Evolutionary conservation across 2,888 invertebrate genomes (phyloP).

Genomic region (Zygothrica quintamaculata): DNA sequence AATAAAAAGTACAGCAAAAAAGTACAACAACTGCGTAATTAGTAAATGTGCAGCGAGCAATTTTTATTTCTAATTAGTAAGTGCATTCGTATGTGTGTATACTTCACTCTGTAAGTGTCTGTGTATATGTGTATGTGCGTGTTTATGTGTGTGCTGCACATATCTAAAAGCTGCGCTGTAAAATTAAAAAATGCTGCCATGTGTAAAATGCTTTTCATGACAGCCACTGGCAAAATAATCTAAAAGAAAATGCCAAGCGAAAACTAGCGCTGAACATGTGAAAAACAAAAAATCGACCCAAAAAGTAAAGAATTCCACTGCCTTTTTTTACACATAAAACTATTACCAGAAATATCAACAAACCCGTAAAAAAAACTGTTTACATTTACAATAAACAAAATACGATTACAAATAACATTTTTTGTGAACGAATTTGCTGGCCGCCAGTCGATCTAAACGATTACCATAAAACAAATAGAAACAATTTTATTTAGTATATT

Average conservation of each 20-base stretch:
- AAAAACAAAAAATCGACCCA: slow-evolving; percentile 2
- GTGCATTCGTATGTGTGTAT: slow-evolving; percentile 45
- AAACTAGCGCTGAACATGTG: slow-evolving; percentile 24
- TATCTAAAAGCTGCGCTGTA: slow-evolving; percentile 70
- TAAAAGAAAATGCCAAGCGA: slow-evolving; percentile 13
- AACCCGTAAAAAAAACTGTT: slow-evolving; percentile 7
- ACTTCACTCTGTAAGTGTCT: slow-evolving; percentile 8
- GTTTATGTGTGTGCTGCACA: slow-evolving; percentile 33
- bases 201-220: slow-evolving; percentile 81
- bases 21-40: slow-evolving; percentile 52
- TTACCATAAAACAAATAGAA: too few species aligned
- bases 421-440: too few species aligned
- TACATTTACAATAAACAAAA: too few species aligned
- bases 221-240: slow-evolving; percentile 41
- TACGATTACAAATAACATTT: too few species aligned
- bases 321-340: slow-evolving; percentile 22
- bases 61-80: slow-evolving; percentile 81
- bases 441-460: too few species aligned
- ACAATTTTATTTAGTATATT: too few species aligned
- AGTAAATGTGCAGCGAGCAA: slow-evolving; percentile 70
- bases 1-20: slow-evolving; percentile 7
- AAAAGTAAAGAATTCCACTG: background rate
- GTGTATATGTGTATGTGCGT: slow-evolving; percentile 32
- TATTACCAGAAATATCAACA: slow-evolving; percentile 15
- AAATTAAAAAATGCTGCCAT: slow-evolving; percentile 81